A percentile compares a stretch with the other conserved stretches of the same genome.
These are phyloP conservation scores for Cisticola juncidis DNA, from an alignment of 2,113 vertebrate species.

Conservation along the genomic window DNA sequence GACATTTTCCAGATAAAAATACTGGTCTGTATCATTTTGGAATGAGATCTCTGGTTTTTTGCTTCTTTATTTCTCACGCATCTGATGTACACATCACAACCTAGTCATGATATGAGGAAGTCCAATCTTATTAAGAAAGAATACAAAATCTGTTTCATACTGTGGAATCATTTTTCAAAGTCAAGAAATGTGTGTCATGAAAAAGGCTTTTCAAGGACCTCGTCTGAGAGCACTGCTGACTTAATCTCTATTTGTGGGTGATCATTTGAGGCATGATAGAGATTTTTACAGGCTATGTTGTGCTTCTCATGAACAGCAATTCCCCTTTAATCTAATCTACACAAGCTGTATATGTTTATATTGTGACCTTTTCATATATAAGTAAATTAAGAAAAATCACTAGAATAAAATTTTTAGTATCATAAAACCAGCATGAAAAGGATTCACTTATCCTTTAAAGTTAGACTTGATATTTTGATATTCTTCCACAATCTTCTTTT, in stretches of 20 bases:
- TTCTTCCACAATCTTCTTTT: background rate
- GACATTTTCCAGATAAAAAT: background rate
- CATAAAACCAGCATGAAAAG: background rate
- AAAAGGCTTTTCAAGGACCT: background rate
- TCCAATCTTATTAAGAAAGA: background rate
- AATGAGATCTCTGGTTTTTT: background rate
- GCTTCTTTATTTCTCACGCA: background rate
- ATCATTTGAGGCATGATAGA: background rate
- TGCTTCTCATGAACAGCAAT: background rate
- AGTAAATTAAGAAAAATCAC: background rate
- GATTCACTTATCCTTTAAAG: background rate
- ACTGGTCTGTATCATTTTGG: background rate
- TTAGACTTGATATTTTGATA: background rate
- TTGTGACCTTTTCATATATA: background rate
- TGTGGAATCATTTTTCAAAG: background rate
- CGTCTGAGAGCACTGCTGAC: background rate
- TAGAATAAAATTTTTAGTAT: background rate
- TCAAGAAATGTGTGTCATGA: fast-evolving
- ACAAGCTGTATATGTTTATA: background rate
- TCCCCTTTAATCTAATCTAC: background rate
- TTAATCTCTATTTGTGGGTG: background rate
- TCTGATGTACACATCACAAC: background rate
- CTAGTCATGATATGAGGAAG: background rate
- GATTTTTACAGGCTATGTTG: background rate
- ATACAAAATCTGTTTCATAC: background rate